Base-by-base conservation (phyloP, 2,113 vertebrate genomes). In the Antigone vipio region DNA sequence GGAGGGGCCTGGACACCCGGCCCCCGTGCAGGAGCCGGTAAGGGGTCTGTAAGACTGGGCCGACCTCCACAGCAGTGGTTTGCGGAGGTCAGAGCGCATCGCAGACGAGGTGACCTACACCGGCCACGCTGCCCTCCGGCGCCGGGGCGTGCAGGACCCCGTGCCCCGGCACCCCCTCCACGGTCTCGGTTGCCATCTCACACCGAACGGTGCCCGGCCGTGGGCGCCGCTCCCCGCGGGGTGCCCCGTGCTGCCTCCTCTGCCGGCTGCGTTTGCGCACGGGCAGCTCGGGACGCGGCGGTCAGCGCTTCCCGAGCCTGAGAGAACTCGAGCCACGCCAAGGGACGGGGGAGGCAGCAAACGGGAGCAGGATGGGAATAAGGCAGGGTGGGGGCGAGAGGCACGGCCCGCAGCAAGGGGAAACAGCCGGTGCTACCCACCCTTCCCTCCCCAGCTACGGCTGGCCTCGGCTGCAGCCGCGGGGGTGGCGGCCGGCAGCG, bases 361-460 rank as follows among this genome's bases (percentile, higher is more conserved):
- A 22, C 2, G 15, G 29, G 20, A 40, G 26, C 35, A 9, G 29
- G 49, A 5, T 1, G 5, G 40, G 34, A 17, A 32, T 2, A 5
- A 14, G 14, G 14, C 32, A 5, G 1, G 23, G 45, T 7, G 9
- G 14, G 40, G 9, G 23, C 9, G 66, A 18, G 45, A 18, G 23
- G 14, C 18, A 1, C 11, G 18, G 29, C 34, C 30, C 15, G 2
- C 30, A 4, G 35, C 8, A 19, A 5, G 34, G n/a, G 74, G 4
- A 20, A 9, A 3, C 9, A 2, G 18, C 47, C 6, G 58, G 1
- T 3, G n/a, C 29, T 12, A 35, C 44, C 17, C 3, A 0, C 4
- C 4, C 17, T 29, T 14, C 3, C 23, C 45, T 11, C 21, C 42
- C 26, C 15, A 5, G 40, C 50, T 18, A 3, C 66, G 24, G 34